phyloP scores from a whole-genome alignment of 2,888 invertebrate genomes.

The Rhodophaea formosa region DNA sequence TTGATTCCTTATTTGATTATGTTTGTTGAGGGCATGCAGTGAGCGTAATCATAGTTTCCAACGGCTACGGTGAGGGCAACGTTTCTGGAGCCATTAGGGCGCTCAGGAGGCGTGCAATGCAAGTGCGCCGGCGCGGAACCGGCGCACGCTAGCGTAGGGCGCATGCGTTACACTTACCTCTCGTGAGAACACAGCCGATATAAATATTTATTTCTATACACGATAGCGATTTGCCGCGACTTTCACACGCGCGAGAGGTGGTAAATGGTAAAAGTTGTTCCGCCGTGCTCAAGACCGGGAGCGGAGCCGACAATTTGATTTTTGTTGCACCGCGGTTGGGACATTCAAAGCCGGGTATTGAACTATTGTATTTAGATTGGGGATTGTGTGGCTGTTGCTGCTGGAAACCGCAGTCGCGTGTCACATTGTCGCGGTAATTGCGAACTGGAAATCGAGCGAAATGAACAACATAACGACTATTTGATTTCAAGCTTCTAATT shows the following conservation, averaged over 20 bases:
- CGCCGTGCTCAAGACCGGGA: constrained; percentile 15
- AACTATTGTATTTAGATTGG: constrained; percentile 21
- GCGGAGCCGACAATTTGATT: constrained; percentile 7
- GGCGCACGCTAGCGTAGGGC: constrained; percentile 34
- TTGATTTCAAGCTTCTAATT: constrained; percentile 6
- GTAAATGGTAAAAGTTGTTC: constrained; percentile 33
- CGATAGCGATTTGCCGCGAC: constrained; percentile 25
- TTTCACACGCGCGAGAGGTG: constrained; percentile 32
- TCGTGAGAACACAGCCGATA: constrained; percentile 26
- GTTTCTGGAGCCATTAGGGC: constrained; percentile 56
- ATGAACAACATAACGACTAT: constrained; percentile 6
- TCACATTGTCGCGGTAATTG: constrained; percentile 10
- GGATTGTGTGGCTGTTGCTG: constrained; percentile 17
- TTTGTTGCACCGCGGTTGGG: constrained; percentile 13
- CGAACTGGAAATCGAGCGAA: background rate
- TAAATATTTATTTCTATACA: constrained; percentile 28
- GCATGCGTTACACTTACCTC: constrained; percentile 28
- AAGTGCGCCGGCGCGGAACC: constrained; percentile 57
- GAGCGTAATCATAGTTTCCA: constrained; percentile 19
- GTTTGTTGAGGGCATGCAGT: constrained; percentile 10
- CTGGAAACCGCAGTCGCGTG: constrained; percentile 13
- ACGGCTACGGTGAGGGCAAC: constrained; percentile 41
- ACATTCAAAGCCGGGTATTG: constrained; percentile 13
- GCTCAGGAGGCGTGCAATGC: constrained; percentile 64
- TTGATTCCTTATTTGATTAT: constrained; percentile 6